Evolutionary conservation across 2,888 invertebrate species (phyloP).

Genomic region (Plebejus melissa): DNA sequence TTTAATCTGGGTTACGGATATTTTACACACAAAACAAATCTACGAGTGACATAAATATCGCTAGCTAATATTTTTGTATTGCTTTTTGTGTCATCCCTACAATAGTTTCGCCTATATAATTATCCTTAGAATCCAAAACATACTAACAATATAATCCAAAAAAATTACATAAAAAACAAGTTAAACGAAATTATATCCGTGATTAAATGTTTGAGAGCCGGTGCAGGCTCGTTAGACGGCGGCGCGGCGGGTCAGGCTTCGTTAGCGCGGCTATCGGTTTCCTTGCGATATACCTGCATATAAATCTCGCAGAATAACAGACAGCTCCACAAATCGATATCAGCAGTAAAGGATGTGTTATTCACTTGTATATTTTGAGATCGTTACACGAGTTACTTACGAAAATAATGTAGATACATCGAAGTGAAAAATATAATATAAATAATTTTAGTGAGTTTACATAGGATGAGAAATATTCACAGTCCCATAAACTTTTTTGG

Average conservation of each 20-base stretch:
- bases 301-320: conserved; percentile 16
- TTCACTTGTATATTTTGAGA: not conserved
- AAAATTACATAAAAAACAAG: not conserved
- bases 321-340: conserved; percentile 12
- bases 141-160: not conserved
- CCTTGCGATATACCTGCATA: conserved; percentile 24
- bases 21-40: not conserved
- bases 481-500: too few species aligned
- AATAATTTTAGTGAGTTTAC: too few species aligned
- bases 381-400: too few species aligned
- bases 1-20: not conserved
- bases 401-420: too few species aligned
- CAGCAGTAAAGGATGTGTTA: not conserved
- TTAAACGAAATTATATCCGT: conserved; percentile 18
- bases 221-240: conserved; percentile 50
- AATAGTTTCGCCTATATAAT: too few species aligned
- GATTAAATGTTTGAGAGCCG: conserved; percentile 35
- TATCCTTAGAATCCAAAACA: too few species aligned
- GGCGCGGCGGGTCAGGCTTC: conserved; percentile 51
- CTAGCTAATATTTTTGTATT: not conserved
- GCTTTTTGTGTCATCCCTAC: too few species aligned
- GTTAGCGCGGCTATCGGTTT: conserved; percentile 47
- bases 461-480: too few species aligned
- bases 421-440: too few species aligned
- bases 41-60: not conserved